A percentile compares a stretch with the other conserved stretches of the same genome.
Evolutionary conservation across 1,140 invertebrate species (phyloP).

Genomic region (Nilaparvata lugens): DNA sequence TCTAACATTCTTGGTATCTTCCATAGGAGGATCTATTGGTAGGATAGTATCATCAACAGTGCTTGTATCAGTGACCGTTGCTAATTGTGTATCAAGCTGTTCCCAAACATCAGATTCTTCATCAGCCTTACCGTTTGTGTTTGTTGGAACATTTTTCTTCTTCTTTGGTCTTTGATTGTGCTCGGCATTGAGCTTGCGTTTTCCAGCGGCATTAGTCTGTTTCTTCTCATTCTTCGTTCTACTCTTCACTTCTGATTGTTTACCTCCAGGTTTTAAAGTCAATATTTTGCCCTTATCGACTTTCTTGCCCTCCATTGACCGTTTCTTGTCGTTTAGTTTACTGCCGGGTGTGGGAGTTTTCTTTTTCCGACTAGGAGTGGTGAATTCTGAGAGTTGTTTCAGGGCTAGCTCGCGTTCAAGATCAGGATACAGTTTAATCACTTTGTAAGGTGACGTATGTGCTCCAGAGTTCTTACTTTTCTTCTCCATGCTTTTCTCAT

Average conservation of each 20-base stretch:
- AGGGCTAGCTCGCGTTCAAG: slow-evolving; percentile 42
- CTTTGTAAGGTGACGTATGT: slow-evolving; percentile 2
- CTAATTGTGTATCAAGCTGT: no score
- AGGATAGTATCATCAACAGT: background rate
- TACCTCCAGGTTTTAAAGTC: slow-evolving; percentile 1
- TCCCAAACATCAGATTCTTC: background rate
- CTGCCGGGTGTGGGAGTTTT: slow-evolving; percentile 8
- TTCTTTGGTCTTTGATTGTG: slow-evolving; percentile 14
- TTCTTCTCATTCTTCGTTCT: background rate
- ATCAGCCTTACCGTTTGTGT: slow-evolving; percentile 10
- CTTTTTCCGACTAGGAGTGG: slow-evolving; percentile 22
- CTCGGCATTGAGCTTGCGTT: background rate
- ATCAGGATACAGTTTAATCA: slow-evolving; percentile 35
- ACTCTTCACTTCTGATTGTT: slow-evolving; percentile 10
- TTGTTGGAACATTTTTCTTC: slow-evolving; percentile 26
- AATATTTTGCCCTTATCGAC: slow-evolving; percentile 4
- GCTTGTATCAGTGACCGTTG: background rate
- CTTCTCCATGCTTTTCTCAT: slow-evolving; percentile 6
- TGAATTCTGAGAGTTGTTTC: slow-evolving; percentile 41
- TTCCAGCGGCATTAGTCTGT: background rate
- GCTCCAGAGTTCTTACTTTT: background rate
- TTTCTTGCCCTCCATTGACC: slow-evolving; percentile 1
- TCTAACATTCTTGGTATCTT: background rate
- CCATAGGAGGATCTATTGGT: background rate
- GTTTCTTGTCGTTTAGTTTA: slow-evolving; percentile 10